Conservation (phyloP, 53 echinoderm and acorn worm species). For the Zoroaster sp. region DNA sequence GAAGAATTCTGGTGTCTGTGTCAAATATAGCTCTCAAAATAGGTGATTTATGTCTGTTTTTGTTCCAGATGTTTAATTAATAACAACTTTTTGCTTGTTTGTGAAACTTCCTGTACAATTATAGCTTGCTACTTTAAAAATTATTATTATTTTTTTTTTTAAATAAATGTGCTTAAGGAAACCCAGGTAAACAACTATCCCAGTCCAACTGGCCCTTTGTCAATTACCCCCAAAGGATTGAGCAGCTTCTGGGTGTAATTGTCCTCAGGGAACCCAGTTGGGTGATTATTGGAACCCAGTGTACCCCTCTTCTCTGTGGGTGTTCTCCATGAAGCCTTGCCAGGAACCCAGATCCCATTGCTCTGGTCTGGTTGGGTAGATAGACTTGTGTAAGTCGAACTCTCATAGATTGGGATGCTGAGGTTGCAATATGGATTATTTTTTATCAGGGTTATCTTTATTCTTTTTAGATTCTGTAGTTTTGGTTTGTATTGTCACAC, state of each 20-base stretch:
- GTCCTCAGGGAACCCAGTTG: conserved; percentile 15
- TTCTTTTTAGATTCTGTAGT: background rate
- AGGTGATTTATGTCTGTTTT: no score
- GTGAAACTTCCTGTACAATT: background rate
- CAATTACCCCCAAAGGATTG: conserved; percentile 23
- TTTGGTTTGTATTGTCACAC: background rate
- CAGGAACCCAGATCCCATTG: conserved; percentile 68
- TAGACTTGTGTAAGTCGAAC: conserved; percentile 14
- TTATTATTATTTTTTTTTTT: background rate
- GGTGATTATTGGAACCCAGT: conserved; percentile 24
- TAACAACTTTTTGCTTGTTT: no score
- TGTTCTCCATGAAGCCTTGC: conserved; percentile 75
- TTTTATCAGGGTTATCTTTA: background rate
- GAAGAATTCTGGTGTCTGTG: no score
- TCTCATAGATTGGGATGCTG: background rate
- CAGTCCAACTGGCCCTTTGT: background rate
- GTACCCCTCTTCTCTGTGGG: conserved; percentile 23
- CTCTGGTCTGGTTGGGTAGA: conserved; percentile 73
- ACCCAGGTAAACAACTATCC: background rate
- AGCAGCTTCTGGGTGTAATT: conserved; percentile 44
- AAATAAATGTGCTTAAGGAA: background rate
- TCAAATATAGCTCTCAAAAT: no score
- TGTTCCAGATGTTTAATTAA: no score
- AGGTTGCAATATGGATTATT: background rate
- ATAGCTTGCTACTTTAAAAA: background rate